Percentiles rank a stretch among this genome's conserved stretches.
Conservation (phyloP, 2,113 vertebrate species). For the Eonycteris spelaea region DNA sequence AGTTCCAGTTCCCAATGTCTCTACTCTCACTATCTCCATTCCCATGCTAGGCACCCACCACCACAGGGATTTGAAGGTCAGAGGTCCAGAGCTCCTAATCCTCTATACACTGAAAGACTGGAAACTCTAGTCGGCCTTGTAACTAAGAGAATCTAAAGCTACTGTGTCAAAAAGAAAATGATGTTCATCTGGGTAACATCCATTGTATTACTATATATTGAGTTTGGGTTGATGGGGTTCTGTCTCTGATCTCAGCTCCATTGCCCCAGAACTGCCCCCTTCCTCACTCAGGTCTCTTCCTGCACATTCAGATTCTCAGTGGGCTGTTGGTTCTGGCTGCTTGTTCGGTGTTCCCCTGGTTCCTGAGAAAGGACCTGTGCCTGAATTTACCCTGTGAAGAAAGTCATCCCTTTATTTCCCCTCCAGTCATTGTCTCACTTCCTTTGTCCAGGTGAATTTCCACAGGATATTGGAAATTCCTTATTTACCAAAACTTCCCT, state of each 20-base stretch:
- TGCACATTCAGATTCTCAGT: not conserved
- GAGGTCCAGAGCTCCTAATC: not conserved
- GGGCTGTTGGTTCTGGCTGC: not conserved
- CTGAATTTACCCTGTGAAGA: not conserved
- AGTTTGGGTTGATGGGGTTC: not conserved
- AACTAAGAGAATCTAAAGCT: not conserved
- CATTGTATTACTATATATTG: not conserved
- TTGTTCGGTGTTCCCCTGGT: not conserved
- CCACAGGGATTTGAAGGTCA: not conserved
- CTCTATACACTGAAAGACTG: not conserved
- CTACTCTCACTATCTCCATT: not conserved
- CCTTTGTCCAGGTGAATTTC: not conserved
- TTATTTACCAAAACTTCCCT: not conserved
- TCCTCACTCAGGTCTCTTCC: not conserved
- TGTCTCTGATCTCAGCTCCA: not conserved
- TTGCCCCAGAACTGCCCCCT: not conserved
- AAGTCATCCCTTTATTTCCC: not conserved
- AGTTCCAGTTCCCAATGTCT: not conserved
- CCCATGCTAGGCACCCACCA: not conserved
- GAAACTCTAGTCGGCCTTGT: not conserved
- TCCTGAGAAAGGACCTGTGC: not conserved
- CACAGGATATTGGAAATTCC: not conserved
- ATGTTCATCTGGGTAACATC: not conserved
- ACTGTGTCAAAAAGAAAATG: not conserved
- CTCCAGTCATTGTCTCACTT: not conserved